phyloP scores from a whole-genome alignment of 2,888 invertebrate genomes.

The Parnassius smintheus region DNA sequence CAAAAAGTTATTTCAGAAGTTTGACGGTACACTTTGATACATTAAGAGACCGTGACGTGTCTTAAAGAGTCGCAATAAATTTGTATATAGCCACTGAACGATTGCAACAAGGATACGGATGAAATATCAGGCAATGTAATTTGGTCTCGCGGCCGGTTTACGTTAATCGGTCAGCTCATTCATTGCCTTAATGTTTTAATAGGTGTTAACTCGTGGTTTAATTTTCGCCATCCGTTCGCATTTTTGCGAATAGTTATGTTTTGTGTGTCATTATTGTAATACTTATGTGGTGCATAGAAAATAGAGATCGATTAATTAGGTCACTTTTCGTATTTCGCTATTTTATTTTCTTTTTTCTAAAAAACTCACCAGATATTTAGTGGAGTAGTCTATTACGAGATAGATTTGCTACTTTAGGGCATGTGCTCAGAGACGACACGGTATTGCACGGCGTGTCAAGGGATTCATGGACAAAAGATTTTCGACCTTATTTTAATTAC shows the following conservation, averaged over 20 bases:
- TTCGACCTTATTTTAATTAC: too few relatives aligned
- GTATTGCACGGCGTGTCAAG: too few relatives aligned
- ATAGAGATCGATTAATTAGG: too few relatives aligned
- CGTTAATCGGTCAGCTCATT: conserved; percentile 23
- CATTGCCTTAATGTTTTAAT: conserved; percentile 46
- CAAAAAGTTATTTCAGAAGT: too few relatives aligned
- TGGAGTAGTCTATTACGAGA: too few relatives aligned
- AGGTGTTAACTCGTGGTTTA: conserved; percentile 39
- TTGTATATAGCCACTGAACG: conserved; percentile 3
- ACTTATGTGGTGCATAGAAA: not conserved
- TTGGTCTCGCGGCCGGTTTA: conserved; percentile 20
- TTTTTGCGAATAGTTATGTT: conserved; percentile 34
- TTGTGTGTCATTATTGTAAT: not conserved
- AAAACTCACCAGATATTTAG: too few relatives aligned
- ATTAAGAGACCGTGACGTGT: not conserved
- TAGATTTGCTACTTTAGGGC: not conserved
- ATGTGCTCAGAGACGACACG: too few relatives aligned
- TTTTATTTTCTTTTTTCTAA: too few relatives aligned
- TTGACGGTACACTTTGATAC: too few relatives aligned
- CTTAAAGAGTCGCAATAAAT: conserved; percentile 4
- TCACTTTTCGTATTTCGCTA: too few relatives aligned
- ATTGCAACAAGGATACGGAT: conserved; percentile 21
- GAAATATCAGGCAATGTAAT: conserved; percentile 23
- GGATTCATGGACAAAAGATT: too few relatives aligned
- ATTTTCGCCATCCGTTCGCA: conserved; percentile 50